phyloP scores from a whole-genome alignment of 2,888 invertebrate genomes.

The Galerucella calmariensis region DNA sequence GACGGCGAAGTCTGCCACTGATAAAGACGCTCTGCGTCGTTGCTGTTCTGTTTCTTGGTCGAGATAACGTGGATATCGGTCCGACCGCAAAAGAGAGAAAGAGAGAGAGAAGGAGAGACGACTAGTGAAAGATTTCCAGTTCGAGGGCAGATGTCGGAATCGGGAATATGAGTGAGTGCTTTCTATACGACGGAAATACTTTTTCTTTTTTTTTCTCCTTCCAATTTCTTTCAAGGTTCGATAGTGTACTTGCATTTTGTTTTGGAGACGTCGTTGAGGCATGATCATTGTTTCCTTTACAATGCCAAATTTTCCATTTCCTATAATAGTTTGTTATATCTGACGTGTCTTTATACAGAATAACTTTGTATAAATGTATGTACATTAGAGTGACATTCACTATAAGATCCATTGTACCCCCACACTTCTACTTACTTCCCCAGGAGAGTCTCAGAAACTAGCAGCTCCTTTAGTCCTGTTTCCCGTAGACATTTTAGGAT shows the following conservation, averaged over 20 bases:
- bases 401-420: too few relatives aligned
- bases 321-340: background rate
- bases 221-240: background rate
- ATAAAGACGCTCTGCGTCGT: constrained; percentile 64
- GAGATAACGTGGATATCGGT: constrained; percentile 59
- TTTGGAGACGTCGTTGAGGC: background rate
- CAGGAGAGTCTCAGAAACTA: too few relatives aligned
- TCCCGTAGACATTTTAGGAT: too few relatives aligned
- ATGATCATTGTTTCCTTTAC: background rate
- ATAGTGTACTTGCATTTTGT: constrained; percentile 1
- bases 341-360: background rate
- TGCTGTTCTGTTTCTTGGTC: constrained; percentile 61
- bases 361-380: too few relatives aligned
- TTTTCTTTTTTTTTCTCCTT: background rate
- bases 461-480: too few relatives aligned
- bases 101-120: constrained; percentile 54
- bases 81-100: constrained; percentile 58
- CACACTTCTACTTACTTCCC: too few relatives aligned
- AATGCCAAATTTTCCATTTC: background rate
- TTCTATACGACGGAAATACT: constrained; percentile 20
- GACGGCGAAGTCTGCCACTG: constrained; percentile 62
- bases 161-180: constrained; percentile 29
- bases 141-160: constrained; percentile 31
- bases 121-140: constrained; percentile 43
- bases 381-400: too few relatives aligned